Evolutionary conservation across 35 echinoderm and acorn worm genomes (phyloP).

Genomic region (Acanthaster planci): DNA sequence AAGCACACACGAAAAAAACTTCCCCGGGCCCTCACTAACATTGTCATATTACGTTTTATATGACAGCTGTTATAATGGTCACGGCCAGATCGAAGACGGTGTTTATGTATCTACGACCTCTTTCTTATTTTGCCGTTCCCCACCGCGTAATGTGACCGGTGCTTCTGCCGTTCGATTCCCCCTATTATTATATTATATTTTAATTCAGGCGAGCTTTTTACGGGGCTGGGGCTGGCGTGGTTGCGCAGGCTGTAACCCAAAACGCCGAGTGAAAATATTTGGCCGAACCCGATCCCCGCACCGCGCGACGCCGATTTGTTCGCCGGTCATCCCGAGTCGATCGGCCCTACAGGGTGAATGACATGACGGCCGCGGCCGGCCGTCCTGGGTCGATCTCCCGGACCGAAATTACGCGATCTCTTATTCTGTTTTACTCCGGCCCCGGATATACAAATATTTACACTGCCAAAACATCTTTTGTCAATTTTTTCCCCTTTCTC

Average conservation of each 20-base stretch:
- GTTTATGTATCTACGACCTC: constrained; percentile 18
- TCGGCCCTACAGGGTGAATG: constrained; percentile 22
- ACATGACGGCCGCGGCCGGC: constrained; percentile 18
- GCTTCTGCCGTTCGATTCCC: constrained; percentile 17
- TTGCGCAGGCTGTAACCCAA: constrained; percentile 7
- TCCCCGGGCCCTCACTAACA: not conserved
- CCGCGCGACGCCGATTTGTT: constrained; percentile 29
- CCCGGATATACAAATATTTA: constrained; percentile 23
- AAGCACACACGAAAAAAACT: not conserved
- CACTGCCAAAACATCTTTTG: not conserved
- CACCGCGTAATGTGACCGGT: constrained; percentile 8
- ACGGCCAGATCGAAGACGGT: constrained; percentile 17
- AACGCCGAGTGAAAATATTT: constrained; percentile 31
- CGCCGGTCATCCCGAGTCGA: constrained; percentile 26
- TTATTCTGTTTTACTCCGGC: not conserved
- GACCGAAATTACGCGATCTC: constrained; percentile 19
- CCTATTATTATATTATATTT: constrained; percentile 35
- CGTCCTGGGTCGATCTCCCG: constrained; percentile 21
- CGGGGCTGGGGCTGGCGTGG: constrained; percentile 3
- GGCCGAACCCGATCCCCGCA: constrained; percentile 29
- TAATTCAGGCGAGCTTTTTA: constrained; percentile 30
- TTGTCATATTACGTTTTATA: constrained; percentile 13
- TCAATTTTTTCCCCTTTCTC: not conserved
- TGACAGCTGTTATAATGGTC: constrained; percentile 22
- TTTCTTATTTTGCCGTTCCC: not conserved